A percentile compares a stretch with the other conserved stretches of the same genome.
Evolutionary conservation across 2,888 invertebrate genomes (phyloP).

Genomic region (Enchytraeus crypticus): DNA sequence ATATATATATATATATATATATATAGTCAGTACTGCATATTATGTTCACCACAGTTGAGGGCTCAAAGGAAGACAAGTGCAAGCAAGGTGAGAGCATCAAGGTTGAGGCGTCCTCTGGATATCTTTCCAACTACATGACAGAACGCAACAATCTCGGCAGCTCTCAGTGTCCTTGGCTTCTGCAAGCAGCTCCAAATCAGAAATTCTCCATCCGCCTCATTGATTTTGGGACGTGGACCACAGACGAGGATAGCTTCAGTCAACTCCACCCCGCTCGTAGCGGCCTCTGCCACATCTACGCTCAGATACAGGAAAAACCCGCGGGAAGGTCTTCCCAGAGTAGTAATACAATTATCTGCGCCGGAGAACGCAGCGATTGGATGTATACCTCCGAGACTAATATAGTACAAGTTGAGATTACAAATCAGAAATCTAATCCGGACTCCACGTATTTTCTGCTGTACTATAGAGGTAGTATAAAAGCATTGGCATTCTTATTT

Average conservation of each 20-base stretch:
- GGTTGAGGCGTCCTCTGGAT: background rate
- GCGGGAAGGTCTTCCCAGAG: background rate
- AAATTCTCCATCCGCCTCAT: constrained; percentile 11
- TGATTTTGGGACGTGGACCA: constrained; percentile 7
- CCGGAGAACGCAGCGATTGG: constrained; percentile 7
- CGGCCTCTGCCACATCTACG: constrained; percentile 20
- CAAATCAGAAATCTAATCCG: constrained; percentile 8
- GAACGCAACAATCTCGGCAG: constrained; percentile 3
- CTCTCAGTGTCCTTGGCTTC: constrained; percentile 7
- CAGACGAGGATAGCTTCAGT: background rate
- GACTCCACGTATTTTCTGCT: constrained; percentile 13
- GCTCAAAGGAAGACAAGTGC: too few relatives aligned
- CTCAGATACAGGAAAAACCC: constrained; percentile 9
- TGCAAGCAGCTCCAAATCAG: constrained; percentile 7
- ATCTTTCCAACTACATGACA: constrained; percentile 7
- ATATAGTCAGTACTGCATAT: too few relatives aligned
- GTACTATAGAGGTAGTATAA: constrained; percentile 12
- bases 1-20: too few relatives aligned
- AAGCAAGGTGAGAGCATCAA: background rate
- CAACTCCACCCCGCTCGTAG: constrained; percentile 13
- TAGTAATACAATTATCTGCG: background rate
- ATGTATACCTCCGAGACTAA: constrained; percentile 20
- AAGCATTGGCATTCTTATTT: too few relatives aligned
- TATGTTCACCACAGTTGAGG: too few relatives aligned
- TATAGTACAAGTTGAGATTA: constrained; percentile 13